Percentiles rank a stretch among this genome's conserved stretches.
These are phyloP conservation scores for Vulpes ferrilata DNA, from an alignment of 2,113 vertebrate species.

Conservation along the genomic window DNA sequence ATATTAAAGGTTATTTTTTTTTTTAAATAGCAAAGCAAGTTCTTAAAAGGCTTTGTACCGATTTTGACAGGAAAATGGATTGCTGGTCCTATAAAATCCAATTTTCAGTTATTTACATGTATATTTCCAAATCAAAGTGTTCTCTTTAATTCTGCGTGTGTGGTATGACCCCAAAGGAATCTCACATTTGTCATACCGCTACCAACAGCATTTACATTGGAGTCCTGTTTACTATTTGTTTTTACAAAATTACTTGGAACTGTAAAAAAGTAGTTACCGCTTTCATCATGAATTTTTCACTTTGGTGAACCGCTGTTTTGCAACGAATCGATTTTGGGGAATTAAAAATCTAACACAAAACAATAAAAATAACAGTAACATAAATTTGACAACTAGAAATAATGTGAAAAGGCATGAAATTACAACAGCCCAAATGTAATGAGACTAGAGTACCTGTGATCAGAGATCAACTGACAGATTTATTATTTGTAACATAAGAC, in stretches of 20 bases:
- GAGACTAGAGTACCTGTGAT: neutral
- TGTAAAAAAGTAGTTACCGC: neutral
- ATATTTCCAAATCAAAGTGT: neutral
- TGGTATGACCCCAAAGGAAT: neutral
- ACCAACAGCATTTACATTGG: too few species aligned
- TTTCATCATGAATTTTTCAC: neutral
- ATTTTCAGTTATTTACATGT: neutral
- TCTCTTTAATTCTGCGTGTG: neutral
- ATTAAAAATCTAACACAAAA: neutral
- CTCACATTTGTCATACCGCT: too few species aligned
- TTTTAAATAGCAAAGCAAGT: neutral
- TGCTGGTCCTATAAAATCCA: neutral
- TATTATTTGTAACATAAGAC: neutral
- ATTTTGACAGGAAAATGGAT: neutral
- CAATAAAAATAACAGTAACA: neutral
- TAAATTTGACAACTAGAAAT: neutral
- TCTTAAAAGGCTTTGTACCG: neutral
- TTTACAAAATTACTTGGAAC: neutral
- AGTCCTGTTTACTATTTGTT: neutral
- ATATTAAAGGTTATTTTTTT: neutral
- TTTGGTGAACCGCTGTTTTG: neutral
- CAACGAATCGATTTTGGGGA: neutral
- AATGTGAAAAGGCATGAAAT: neutral
- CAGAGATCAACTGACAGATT: neutral
- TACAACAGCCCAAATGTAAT: neutral